These are phyloP conservation scores for Linnaemya vulpina DNA, from an alignment of 2,888 invertebrate genomes.

Conservation along the genomic window DNA sequence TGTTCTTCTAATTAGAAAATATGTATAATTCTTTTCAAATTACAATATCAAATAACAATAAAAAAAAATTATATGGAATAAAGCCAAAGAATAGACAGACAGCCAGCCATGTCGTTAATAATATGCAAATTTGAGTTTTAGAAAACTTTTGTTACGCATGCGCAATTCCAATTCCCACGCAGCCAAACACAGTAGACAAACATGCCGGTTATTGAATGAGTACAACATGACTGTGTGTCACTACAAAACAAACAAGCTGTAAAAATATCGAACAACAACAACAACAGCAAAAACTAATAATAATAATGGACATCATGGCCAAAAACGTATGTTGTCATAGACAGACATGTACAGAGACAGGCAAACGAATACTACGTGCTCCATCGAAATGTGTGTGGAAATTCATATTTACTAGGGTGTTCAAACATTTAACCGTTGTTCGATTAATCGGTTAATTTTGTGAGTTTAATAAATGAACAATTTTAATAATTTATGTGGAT, in stretches of 20 bases:
- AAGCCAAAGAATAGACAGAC: constrained; percentile 15
- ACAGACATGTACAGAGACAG: constrained; percentile 15
- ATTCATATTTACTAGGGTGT: too few relatives aligned
- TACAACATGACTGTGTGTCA: constrained; percentile 65
- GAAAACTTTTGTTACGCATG: constrained; percentile 64
- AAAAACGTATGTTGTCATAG: constrained; percentile 48
- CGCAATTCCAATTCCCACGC: constrained; percentile 68
- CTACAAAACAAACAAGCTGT: constrained; percentile 29
- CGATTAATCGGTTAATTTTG: too few relatives aligned
- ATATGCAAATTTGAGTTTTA: constrained; percentile 52
- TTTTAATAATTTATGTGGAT: too few relatives aligned
- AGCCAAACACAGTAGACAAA: constrained; percentile 18
- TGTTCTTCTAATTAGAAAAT: constrained; percentile 6
- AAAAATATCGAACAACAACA: constrained; percentile 24
- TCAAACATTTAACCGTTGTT: too few relatives aligned
- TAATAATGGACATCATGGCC: constrained; percentile 70
- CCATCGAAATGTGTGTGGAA: neutral
- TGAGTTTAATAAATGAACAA: too few relatives aligned
- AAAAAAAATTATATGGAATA: constrained; percentile 6
- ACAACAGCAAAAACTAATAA: constrained; percentile 12
- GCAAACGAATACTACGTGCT: constrained; percentile 7
- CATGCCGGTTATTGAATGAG: constrained; percentile 59
- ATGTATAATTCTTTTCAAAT: constrained; percentile 1
- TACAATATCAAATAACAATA: constrained; percentile 21
- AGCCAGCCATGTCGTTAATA: constrained; percentile 19